phyloP scores from a whole-genome alignment of 2,888 invertebrate species.

The Trissonchulus latispiculum region DNA sequence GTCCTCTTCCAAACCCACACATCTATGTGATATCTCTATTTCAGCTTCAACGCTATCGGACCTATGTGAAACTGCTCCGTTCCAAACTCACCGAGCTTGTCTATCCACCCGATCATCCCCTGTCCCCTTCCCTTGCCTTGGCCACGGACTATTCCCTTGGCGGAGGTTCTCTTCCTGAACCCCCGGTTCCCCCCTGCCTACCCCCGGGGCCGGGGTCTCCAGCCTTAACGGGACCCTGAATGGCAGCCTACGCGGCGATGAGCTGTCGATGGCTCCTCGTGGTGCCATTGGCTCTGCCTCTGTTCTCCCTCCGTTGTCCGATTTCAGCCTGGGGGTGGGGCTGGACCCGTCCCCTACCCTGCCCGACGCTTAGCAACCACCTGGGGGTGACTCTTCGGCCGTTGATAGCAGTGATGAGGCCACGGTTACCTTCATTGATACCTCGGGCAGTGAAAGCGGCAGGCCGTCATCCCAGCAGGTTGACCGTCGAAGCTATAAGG shows the following conservation, averaged over 20 bases:
- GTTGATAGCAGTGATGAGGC: no score
- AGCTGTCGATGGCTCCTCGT: no score
- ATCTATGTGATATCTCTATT: constrained; percentile 16
- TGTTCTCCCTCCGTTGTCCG: no score
- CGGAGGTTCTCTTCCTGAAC: not conserved
- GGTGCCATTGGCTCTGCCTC: no score
- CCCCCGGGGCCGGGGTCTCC: not conserved
- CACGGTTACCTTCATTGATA: no score
- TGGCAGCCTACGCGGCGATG: not conserved
- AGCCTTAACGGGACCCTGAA: not conserved
- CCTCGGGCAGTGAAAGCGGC: not conserved
- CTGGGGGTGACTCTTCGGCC: no score
- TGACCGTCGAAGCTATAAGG: constrained; percentile 24
- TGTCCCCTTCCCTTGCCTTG: no score
- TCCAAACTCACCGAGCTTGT: constrained; percentile 29
- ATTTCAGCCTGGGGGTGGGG: no score
- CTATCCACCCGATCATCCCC: no score
- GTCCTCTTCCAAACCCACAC: not conserved
- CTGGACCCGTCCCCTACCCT: no score
- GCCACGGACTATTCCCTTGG: not conserved
- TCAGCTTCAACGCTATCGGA: constrained; percentile 42
- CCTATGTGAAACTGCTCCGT: constrained; percentile 45
- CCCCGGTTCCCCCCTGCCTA: no score
- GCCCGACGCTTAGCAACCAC: no score
- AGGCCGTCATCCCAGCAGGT: not conserved